A percentile compares a stretch with the other conserved stretches of the same genome.
phyloP scores from a whole-genome alignment of 2,888 invertebrate species.

The Nasonovia ribisnigri region DNA sequence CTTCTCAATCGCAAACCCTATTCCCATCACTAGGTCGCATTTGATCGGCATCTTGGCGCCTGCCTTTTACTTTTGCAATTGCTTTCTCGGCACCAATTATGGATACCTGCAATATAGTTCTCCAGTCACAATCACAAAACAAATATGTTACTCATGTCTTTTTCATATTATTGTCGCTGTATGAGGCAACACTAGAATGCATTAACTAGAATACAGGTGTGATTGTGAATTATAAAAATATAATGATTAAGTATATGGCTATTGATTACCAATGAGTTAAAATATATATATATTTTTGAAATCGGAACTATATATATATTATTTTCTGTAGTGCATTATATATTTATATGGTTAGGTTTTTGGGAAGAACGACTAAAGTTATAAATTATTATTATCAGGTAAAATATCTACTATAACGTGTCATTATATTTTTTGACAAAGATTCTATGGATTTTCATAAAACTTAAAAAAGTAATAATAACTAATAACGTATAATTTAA shows the following conservation, averaged over 20 bases:
- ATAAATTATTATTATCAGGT: neutral
- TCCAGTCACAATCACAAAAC: too few species aligned
- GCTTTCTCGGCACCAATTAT: too few species aligned
- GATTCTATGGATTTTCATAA: neutral
- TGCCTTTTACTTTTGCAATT: too few species aligned
- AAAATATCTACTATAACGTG: neutral
- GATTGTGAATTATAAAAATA: too few species aligned
- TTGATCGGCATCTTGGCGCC: neutral
- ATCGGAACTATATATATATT: neutral
- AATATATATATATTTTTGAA: neutral
- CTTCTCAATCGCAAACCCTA: neutral
- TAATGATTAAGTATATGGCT: neutral
- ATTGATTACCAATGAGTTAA: neutral
- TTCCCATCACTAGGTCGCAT: neutral
- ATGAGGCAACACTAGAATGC: too few species aligned
- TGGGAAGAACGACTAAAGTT: neutral
- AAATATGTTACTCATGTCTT: too few species aligned
- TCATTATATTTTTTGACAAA: neutral
- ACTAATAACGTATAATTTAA: slow-evolving; percentile 1
- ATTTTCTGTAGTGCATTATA: neutral
- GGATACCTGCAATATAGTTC: too few species aligned
- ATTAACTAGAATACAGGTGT: too few species aligned
- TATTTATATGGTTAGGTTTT: too few species aligned
- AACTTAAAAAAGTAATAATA: neutral
- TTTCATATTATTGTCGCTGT: too few species aligned